phyloP scores from a whole-genome alignment of 2,113 vertebrate genomes.

The Prionailurus bengalensis region DNA sequence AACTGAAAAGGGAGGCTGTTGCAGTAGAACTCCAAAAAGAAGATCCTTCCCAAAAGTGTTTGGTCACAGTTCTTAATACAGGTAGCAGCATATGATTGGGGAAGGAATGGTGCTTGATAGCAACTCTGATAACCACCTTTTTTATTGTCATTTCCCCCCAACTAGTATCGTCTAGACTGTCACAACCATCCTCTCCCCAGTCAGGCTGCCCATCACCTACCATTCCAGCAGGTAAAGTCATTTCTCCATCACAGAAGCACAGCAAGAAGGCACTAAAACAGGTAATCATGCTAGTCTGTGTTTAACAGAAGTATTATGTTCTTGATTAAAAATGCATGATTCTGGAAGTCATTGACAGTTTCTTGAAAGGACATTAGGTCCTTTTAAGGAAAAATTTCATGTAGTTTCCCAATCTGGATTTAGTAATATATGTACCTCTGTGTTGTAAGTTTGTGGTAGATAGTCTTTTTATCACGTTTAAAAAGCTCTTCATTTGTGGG shows the following conservation, averaged over 20 bases:
- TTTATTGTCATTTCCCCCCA: constrained; percentile 49
- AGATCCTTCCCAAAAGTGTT: constrained; percentile 70
- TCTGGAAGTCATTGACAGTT: background rate
- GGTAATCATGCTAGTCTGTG: constrained; percentile 85
- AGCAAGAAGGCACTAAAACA: constrained; percentile 99
- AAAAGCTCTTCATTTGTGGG: background rate
- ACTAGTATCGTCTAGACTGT: constrained; percentile 94
- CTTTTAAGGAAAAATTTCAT: constrained; percentile 10
- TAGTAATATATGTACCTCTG: background rate
- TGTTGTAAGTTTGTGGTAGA: background rate
- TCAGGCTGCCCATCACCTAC: constrained; percentile 95
- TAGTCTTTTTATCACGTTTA: background rate
- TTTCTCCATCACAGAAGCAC: constrained; percentile 99
- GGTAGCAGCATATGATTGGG: constrained; percentile 71
- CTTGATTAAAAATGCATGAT: background rate
- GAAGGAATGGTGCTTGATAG: constrained; percentile 48
- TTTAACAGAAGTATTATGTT: constrained; percentile 41
- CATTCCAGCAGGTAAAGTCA: constrained; percentile 93
- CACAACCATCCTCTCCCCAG: constrained; percentile 95
- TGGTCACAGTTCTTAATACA: constrained; percentile 75
- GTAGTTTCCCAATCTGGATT: background rate
- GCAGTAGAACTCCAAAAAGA: constrained; percentile 52
- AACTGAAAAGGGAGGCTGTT: constrained; percentile 50
- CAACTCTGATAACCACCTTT: constrained; percentile 25
- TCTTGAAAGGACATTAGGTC: background rate